phyloP scores from a whole-genome alignment of 2,888 invertebrate species.

The Cheiracanthium punctorium region DNA sequence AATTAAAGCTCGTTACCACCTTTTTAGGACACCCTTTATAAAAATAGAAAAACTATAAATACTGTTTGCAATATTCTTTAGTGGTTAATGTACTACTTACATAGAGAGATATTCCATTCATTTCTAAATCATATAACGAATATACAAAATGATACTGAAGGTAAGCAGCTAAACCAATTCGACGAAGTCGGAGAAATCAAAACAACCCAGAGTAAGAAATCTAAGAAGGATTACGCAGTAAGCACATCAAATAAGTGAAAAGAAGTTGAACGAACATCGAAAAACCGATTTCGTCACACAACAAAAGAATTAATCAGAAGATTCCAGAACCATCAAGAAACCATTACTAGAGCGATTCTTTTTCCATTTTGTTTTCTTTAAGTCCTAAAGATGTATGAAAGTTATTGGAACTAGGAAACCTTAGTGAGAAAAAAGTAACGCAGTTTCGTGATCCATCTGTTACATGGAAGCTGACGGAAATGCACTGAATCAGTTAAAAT shows the following conservation, averaged over 20 bases:
- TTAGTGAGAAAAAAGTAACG: neutral
- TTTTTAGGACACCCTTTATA: too few species aligned
- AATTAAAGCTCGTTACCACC: too few species aligned
- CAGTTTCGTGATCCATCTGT: neutral
- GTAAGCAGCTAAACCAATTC: too few species aligned
- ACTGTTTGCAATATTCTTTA: too few species aligned
- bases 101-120: too few species aligned
- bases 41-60: too few species aligned
- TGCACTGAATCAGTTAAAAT: neutral
- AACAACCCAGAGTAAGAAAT: neutral
- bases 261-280: neutral
- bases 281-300: neutral
- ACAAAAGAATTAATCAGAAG: slow-evolving; percentile 1
- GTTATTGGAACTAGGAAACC: neutral
- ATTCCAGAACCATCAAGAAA: neutral
- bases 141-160: too few species aligned
- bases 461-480: neutral
- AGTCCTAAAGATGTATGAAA: neutral
- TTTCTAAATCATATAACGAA: too few species aligned
- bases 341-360: neutral
- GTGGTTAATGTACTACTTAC: too few species aligned
- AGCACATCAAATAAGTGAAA: neutral
- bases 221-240: neutral
- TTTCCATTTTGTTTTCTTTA: neutral
- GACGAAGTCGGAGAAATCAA: too few species aligned